phyloP scores from a whole-genome alignment of 2,797 vertebrate species.

The Sarcophilus harrisii region DNA sequence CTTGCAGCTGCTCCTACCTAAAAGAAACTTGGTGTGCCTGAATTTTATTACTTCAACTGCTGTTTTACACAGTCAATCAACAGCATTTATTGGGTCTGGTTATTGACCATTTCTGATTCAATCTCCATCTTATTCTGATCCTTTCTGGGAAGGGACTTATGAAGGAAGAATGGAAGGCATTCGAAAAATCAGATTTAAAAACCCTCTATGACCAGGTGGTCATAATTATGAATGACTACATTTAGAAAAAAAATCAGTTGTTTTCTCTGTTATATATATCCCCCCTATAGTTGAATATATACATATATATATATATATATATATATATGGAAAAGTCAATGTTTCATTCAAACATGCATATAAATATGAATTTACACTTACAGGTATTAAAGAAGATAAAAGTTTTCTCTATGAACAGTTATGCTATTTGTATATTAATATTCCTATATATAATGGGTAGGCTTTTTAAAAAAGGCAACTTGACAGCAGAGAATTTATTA shows the following conservation, averaged over 20 bases:
- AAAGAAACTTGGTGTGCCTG: constrained; percentile 63
- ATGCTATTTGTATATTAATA: background rate
- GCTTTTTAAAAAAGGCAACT: background rate
- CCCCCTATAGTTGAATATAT: no score
- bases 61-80: background rate
- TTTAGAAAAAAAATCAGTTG: background rate
- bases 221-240: background rate
- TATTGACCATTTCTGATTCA: background rate
- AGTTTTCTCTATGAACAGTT: background rate
- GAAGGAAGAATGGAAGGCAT: background rate
- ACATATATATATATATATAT: no score
- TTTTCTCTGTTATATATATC: background rate
- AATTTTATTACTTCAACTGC: constrained; percentile 60
- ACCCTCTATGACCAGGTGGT: background rate
- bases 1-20: constrained; percentile 64
- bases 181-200: background rate
- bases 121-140: background rate
- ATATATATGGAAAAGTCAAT: background rate
- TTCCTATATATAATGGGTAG: background rate
- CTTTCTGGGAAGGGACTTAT: background rate
- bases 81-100: no score
- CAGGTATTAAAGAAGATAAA: background rate
- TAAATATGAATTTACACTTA: background rate
- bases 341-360: background rate
- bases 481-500: background rate